Evolutionary conservation across 2,888 invertebrate species (phyloP).

Genomic region (Thymelicus sylvestris): DNA sequence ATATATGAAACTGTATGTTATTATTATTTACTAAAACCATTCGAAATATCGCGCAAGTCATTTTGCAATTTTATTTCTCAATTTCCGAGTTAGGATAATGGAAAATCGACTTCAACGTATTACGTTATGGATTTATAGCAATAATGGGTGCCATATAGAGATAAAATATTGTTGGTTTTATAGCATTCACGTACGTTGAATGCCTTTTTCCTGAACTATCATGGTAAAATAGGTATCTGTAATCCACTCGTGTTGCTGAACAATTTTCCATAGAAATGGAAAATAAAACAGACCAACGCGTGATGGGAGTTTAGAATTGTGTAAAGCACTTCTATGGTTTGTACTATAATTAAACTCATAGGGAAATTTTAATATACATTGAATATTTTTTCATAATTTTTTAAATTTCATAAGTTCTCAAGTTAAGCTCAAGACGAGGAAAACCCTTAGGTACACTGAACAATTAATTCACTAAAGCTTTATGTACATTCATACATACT

Average conservation of each 20-base stretch:
- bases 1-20: too few species aligned
- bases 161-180: conserved; percentile 41
- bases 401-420: too few species aligned
- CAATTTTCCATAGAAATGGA: conserved; percentile 44
- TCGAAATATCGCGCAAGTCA: background rate
- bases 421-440: too few species aligned
- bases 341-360: too few species aligned
- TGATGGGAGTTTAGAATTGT: background rate
- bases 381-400: too few species aligned
- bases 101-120: conserved; percentile 1
- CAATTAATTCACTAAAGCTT: too few species aligned
- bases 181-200: conserved; percentile 40
- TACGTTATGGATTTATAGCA: conserved; percentile 13
- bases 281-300: conserved; percentile 26
- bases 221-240: conserved; percentile 39
- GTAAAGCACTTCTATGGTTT: too few species aligned
- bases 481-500: too few species aligned
- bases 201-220: conserved; percentile 39
- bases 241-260: conserved; percentile 40
- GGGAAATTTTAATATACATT: too few species aligned
- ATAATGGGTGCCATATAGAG: conserved; percentile 24
- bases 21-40: too few species aligned
- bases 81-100: background rate
- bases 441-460: too few species aligned
- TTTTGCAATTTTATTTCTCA: background rate